Evolutionary conservation across 2,113 vertebrate species (phyloP).

Genomic region (Antennarius striatus): DNA sequence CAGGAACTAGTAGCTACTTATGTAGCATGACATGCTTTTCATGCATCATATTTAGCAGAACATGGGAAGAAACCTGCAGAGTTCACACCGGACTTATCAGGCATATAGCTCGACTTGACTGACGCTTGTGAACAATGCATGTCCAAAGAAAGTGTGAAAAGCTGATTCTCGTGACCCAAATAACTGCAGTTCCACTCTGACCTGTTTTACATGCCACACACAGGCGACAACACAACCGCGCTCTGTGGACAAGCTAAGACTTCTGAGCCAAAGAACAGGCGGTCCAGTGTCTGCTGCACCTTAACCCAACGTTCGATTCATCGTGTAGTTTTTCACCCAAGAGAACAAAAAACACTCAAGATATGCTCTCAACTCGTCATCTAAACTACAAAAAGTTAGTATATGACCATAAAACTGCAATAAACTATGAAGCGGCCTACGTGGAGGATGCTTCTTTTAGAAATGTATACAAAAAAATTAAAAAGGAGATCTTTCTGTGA

Average conservation of each 20-base stretch:
- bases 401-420: not conserved
- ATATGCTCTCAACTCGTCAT: constrained; percentile 2
- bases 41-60: too few species aligned
- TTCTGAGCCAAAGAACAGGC: not conserved
- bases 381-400: constrained; percentile 9
- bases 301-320: constrained; percentile 39
- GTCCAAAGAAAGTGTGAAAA: constrained; percentile 34
- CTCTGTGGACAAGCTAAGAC: constrained; percentile 13
- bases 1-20: not conserved
- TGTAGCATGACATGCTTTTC: too few species aligned
- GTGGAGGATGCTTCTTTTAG: not conserved
- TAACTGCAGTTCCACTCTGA: not conserved
- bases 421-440: too few species aligned
- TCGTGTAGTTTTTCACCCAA: not conserved
- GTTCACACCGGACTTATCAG: not conserved
- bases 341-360: constrained; percentile 1
- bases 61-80: not conserved
- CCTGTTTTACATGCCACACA: constrained; percentile 52
- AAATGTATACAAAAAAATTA: not conserved
- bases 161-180: constrained; percentile 33
- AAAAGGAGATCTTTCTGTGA: too few species aligned
- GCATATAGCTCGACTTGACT: not conserved
- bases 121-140: not conserved
- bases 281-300: constrained; percentile 9
- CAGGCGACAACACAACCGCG: constrained; percentile 34